A percentile compares a stretch with the other conserved stretches of the same genome.
phyloP scores from a whole-genome alignment of 2,888 invertebrate genomes.

The Ornithoptera alexandrae region DNA sequence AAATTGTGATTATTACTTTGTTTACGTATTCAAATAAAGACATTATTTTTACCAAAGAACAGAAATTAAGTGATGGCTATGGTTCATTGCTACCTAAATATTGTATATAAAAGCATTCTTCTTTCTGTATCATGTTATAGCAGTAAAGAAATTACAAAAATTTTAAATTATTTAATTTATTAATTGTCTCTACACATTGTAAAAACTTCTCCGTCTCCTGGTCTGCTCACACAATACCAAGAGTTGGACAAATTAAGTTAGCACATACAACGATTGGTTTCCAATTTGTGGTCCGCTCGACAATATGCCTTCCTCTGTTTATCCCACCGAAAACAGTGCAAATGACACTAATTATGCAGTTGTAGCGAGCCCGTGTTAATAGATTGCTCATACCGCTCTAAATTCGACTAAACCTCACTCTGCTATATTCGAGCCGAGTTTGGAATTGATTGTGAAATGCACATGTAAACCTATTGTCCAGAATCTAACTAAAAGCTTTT shows the following conservation, averaged over 20 bases:
- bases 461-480: slow-evolving; percentile 9
- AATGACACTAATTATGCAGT: slow-evolving; percentile 75
- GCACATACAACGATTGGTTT: slow-evolving; percentile 72
- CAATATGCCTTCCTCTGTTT: slow-evolving; percentile 72
- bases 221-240: slow-evolving; percentile 74
- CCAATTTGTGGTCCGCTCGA: slow-evolving; percentile 71
- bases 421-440: slow-evolving; percentile 32
- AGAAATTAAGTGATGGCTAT: too few relatives aligned
- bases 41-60: too few relatives aligned
- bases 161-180: too few relatives aligned
- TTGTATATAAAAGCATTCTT: too few relatives aligned
- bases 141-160: too few relatives aligned
- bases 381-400: slow-evolving; percentile 62
- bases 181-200: too few relatives aligned
- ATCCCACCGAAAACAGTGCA: slow-evolving; percentile 77
- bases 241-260: slow-evolving; percentile 78
- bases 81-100: too few relatives aligned
- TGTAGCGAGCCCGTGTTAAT: slow-evolving; percentile 68
- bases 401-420: slow-evolving; percentile 51
- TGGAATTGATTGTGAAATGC: slow-evolving; percentile 20
- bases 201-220: slow-evolving; percentile 35
- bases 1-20: slow-evolving; percentile 9
- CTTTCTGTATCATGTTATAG: too few relatives aligned
- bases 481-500: slow-evolving; percentile 1
- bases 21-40: not conserved